Percentiles rank a stretch among this genome's conserved stretches.
phyloP scores from a whole-genome alignment of 2,113 vertebrate species.

The Indicator indicator region DNA sequence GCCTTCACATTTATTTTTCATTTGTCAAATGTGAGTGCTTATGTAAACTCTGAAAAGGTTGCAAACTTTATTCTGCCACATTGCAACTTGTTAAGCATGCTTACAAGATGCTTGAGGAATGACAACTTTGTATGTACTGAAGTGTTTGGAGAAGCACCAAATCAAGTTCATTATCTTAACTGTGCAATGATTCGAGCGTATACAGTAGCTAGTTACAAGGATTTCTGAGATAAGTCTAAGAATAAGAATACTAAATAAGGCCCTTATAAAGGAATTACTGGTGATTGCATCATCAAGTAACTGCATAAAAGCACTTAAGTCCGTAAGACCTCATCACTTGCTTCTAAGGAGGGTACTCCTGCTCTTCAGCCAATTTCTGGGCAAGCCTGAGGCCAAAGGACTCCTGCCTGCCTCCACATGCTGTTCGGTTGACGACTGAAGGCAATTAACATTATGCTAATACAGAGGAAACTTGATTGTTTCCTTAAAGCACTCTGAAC shows the following conservation, averaged over 20 bases:
- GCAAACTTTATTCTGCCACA: neutral
- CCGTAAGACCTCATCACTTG: rapidly evolving
- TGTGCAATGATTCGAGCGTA: neutral
- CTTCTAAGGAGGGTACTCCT: too few species aligned
- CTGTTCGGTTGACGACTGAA: rapidly evolving
- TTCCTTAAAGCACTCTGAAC: too few species aligned
- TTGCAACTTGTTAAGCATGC: neutral
- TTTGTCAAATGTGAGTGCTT: neutral
- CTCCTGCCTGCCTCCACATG: neutral
- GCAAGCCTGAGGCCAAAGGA: neutral
- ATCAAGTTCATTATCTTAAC: neutral
- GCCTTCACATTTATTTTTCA: neutral
- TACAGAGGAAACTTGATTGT: rapidly evolving
- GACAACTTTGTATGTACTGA: neutral
- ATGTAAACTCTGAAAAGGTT: neutral
- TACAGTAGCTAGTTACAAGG: rapidly evolving
- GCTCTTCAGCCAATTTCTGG: neutral
- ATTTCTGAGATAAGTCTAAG: neutral
- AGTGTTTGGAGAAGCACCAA: neutral
- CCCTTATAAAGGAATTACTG: neutral
- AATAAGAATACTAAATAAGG: neutral
- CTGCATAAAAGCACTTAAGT: too few species aligned
- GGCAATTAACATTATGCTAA: rapidly evolving
- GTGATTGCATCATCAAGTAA: neutral
- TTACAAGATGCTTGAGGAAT: neutral